Base-by-base conservation (phyloP, 2,113 vertebrate species). In the Lophius piscatorius region DNA sequence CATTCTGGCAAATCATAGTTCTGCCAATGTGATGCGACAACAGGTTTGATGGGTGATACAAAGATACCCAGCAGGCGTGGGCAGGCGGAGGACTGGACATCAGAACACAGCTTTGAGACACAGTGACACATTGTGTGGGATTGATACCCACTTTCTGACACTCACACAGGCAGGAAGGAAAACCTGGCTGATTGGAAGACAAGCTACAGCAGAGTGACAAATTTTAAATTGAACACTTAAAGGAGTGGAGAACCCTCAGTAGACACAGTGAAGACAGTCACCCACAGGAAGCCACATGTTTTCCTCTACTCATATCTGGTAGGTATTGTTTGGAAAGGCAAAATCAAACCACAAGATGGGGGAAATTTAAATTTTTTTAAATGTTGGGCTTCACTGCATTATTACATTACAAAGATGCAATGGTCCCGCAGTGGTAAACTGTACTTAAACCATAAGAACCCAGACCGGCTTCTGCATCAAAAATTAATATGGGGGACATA, bases 31-130 rank as follows among this genome's bases (percentile, higher is more conserved):
- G 46, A 61, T 50, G 61, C 48, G 81, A 86, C 81, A 86, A 80
- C 80, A 76, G 68, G 72, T 51, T 38, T 63, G 71, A 84, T 77
- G 74, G 67, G 73, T 72, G 73, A 63, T 45, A 40, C 58, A 70
- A 51, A 80, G 77, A 81, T 49, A 45, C 44, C 70, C 83, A 69
- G 67, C 64, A 74, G 75, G 74, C 50, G 77, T 28, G 70, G 57
- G 13, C 58, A 74, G 69, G 58, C 41, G 29, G 64, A 51, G 35
- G 69, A 48, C 46, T 74, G 64, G 76, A 80, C 74, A 40, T 33
- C 54, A 44, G 40, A 6, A 69, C 83, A 80, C 81, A 84, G 86
- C 81, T 74, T 82, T 74, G 56, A 78, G 21, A n/a, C 76, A n/a
- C 78, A 82, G 81, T 63, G 26, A 71, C 80, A 42, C 62, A 61